Evolutionary conservation across 2,797 vertebrate genomes (phyloP), one percentile per base, ranked within the genome.

Genomic region (Muscicapa comitata): DNA sequence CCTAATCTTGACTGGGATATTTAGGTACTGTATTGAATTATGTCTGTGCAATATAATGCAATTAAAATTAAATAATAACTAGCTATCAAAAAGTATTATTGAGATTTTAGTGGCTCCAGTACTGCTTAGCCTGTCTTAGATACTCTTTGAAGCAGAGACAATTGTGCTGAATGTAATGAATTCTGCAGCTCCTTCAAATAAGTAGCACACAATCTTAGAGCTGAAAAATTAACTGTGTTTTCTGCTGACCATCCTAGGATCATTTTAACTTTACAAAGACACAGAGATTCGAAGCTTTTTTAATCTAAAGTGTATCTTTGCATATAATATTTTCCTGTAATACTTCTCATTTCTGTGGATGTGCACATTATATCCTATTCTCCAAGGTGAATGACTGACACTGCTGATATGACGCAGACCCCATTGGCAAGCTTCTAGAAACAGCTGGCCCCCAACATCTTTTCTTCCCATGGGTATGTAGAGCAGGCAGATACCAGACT

Each of bases 61-160:
- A 94, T 94, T 91, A 94, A 92, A 95, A 95, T 83, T 58, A 94
- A 96, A 94, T 94, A 92, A 91, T 48, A 95, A 76, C 72, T 74
- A 93, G 68, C 33, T 77, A 94, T 72, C 31, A 80, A 51, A 76
- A 93, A 81, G 68, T 43, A 80, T 92, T 92, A 93, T 21, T 73
- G 86, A 92, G 86, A 95, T 93, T 92, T 92, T 54, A 86, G 84
- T 89, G 94, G 81, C 87, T 85, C 88, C 93, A 92, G 78, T 65
- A 65, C 21, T 74, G 54, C 81, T 91, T 93, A 91, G 72, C 20
- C 28, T 73, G 66, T 45, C 71, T 92, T 93, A 91, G 53, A 47
- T 74, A 23, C 61, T 71, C 78, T 92, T 95, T 91, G 86, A 95
- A 93, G 43, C 75, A 84, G 48, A 92, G 55, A 70, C 62, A 47